A percentile compares a stretch with the other conserved stretches of the same genome.
Conservation (phyloP, 2,888 invertebrate species). For the Sisyra nigra region DNA sequence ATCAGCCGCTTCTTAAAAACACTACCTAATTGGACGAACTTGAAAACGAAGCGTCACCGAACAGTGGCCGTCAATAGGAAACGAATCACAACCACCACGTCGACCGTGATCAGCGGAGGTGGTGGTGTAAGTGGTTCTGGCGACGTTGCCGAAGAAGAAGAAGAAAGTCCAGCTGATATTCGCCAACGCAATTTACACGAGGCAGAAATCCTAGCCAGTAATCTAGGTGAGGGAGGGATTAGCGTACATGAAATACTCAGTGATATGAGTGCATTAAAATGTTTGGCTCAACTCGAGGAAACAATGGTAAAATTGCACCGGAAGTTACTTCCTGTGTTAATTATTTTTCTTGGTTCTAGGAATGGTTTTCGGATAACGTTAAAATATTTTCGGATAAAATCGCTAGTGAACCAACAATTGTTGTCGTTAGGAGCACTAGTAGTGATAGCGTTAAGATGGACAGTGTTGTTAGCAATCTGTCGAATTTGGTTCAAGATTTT, state of each 20-base stretch:
- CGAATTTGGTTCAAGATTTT: slow-evolving; percentile 60
- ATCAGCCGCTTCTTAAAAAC: slow-evolving; percentile 84
- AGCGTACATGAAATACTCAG: slow-evolving; percentile 71
- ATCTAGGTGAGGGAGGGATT: slow-evolving; percentile 76
- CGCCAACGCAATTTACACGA: slow-evolving; percentile 69
- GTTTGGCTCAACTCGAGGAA: slow-evolving; percentile 80
- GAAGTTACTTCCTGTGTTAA: no score
- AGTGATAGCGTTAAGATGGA: slow-evolving; percentile 12
- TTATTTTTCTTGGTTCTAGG: slow-evolving; percentile 29
- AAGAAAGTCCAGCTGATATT: slow-evolving; percentile 66
- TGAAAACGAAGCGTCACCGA: slow-evolving; percentile 35
- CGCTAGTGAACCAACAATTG: slow-evolving; percentile 30
- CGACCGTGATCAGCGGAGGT: slow-evolving; percentile 9
- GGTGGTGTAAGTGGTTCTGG: slow-evolving; percentile 22
- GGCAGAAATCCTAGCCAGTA: slow-evolving; percentile 84
- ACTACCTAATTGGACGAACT: slow-evolving; percentile 61
- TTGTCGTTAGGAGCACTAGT: slow-evolving; percentile 19
- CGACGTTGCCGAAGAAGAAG: slow-evolving; percentile 43
- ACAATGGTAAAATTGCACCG: slow-evolving; percentile 57
- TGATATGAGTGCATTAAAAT: slow-evolving; percentile 66
- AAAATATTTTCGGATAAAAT: slow-evolving; percentile 38
- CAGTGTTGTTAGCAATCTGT: slow-evolving; percentile 36
- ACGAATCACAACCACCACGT: slow-evolving; percentile 24
- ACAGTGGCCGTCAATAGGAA: slow-evolving; percentile 29
- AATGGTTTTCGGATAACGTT: slow-evolving; percentile 62